Conservation (phyloP, 2,888 invertebrate genomes). For the Ectobius pallidus region DNA sequence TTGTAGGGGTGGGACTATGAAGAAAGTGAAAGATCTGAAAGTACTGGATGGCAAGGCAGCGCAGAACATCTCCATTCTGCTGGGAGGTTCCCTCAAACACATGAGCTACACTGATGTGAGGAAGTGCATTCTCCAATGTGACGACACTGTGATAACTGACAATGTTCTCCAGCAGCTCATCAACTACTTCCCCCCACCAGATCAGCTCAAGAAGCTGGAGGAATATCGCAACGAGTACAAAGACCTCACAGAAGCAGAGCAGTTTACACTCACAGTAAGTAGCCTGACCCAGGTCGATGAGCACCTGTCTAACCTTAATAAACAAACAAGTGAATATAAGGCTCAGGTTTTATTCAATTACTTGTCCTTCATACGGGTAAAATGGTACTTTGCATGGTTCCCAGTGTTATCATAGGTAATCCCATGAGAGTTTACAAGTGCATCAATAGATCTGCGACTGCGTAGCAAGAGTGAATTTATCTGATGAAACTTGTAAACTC, state of each 20-base stretch:
- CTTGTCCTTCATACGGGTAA: no score
- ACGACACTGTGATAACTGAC: conserved; percentile 83
- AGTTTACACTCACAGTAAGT: conserved; percentile 83
- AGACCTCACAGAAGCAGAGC: conserved; percentile 91
- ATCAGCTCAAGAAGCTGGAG: conserved; percentile 84
- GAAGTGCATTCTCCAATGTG: conserved; percentile 82
- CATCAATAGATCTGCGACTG: no score
- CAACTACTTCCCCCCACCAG: conserved; percentile 89
- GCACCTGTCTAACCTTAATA: background rate
- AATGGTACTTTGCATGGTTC: no score
- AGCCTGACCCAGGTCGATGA: no score
- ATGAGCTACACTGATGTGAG: conserved; percentile 82
- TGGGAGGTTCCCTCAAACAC: conserved; percentile 87
- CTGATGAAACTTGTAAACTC: no score
- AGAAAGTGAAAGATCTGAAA: conserved; percentile 89
- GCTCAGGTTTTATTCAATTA: no score
- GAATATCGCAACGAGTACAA: conserved; percentile 78
- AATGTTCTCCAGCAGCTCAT: conserved; percentile 89
- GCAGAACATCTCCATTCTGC: conserved; percentile 86
- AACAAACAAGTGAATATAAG: background rate
- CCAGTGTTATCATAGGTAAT: no score
- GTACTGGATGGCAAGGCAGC: conserved; percentile 93
- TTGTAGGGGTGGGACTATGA: conserved; percentile 67
- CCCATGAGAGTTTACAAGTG: no score
- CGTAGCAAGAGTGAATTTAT: no score